Conservation (phyloP, 1,140 invertebrate species). For the Bombus huntii region DNA sequence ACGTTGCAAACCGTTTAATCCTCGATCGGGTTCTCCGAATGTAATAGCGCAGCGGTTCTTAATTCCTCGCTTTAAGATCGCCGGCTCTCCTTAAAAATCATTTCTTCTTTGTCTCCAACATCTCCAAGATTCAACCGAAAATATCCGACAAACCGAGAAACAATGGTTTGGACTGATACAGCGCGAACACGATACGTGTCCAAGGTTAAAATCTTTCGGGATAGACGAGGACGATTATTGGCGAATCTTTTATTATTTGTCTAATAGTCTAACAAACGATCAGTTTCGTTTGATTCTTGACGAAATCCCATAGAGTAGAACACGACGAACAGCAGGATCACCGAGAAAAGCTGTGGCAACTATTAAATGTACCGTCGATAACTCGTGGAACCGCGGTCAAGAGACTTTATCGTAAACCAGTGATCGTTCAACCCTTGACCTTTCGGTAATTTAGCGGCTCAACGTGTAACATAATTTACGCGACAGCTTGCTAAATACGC, state of each 20-base stretch:
- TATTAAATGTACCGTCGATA: not conserved
- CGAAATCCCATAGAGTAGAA: not conserved
- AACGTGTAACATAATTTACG: slow-evolving; percentile 41
- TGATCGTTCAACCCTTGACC: slow-evolving; percentile 42
- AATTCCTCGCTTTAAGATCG: too few relatives aligned
- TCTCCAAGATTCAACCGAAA: too few relatives aligned
- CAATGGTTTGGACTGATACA: too few relatives aligned
- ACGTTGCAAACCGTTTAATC: not conserved
- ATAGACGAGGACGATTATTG: too few relatives aligned
- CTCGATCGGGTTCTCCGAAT: not conserved
- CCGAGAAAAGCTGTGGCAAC: not conserved
- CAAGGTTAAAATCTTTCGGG: too few relatives aligned
- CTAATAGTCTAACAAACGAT: too few relatives aligned
- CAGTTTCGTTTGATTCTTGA: not conserved
- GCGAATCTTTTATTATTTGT: too few relatives aligned
- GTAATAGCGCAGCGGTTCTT: too few relatives aligned
- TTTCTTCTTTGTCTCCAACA: too few relatives aligned
- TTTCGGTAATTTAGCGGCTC: slow-evolving; percentile 42
- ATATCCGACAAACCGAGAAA: too few relatives aligned
- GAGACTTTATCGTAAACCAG: slow-evolving; percentile 21
- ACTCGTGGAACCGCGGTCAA: not conserved
- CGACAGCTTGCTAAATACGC: slow-evolving; percentile 40
- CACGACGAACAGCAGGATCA: not conserved
- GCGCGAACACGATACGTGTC: too few relatives aligned
- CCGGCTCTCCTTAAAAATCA: too few relatives aligned